Percentiles rank a stretch among this genome's conserved stretches.
Evolutionary conservation across 2,888 invertebrate genomes (phyloP).

Genomic region (Eretmocerus hayati): DNA sequence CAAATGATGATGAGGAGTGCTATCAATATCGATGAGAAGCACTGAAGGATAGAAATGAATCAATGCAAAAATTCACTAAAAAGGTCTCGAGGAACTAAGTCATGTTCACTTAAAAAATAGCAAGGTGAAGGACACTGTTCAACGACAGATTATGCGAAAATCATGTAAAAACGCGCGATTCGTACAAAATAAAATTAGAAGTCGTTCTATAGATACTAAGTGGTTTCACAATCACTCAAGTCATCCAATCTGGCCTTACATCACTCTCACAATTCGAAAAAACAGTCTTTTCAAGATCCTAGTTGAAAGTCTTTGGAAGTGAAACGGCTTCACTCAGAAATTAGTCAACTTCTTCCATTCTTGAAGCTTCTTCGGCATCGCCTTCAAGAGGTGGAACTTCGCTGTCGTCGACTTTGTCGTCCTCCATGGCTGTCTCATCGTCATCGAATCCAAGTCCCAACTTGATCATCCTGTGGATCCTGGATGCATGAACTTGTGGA

Average conservation of each 20-base stretch:
- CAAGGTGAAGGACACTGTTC: neutral
- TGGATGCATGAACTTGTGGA: conserved; percentile 86
- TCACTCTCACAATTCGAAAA: conserved; percentile 7
- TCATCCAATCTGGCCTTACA: conserved; percentile 15
- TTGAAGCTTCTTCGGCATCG: conserved; percentile 87
- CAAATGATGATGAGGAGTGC: neutral
- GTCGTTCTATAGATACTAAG: conserved; percentile 8
- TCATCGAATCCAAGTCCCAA: conserved; percentile 97
- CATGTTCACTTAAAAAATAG: neutral
- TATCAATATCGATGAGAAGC: no score
- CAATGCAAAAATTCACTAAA: no score
- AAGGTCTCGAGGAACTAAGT: no score
- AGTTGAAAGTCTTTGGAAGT: conserved; percentile 20
- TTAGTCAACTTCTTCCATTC: conserved; percentile 99
- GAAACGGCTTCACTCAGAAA: neutral
- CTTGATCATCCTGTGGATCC: conserved; percentile 99
- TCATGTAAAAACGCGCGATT: conserved; percentile 5
- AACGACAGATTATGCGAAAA: conserved; percentile 9
- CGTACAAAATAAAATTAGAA: conserved; percentile 15
- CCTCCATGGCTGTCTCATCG: conserved; percentile 72
- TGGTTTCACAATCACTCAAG: conserved; percentile 9
- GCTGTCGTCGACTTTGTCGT: conserved; percentile 56
- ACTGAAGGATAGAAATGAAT: no score
- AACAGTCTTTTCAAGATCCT: conserved; percentile 21
- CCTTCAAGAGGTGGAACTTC: conserved; percentile 83